phyloP scores from a whole-genome alignment of 2,797 vertebrate species.

The Martes flavigula region DNA sequence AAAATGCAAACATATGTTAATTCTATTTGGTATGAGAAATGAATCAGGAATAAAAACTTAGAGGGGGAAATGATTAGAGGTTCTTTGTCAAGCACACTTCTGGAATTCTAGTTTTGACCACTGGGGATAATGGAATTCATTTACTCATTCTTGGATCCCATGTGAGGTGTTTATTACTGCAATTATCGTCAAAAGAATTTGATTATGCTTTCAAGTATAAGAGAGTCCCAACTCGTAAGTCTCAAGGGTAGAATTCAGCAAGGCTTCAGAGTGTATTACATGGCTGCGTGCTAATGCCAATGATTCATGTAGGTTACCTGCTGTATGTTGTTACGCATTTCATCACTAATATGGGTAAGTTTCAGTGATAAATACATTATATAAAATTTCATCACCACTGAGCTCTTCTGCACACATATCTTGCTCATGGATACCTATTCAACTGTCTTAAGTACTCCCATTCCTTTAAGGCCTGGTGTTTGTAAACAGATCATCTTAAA shows the following conservation, averaged over 20 bases:
- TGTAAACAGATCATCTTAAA: slow-evolving; percentile 29
- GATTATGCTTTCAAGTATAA: slow-evolving; percentile 25
- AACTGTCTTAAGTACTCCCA: slow-evolving; percentile 3
- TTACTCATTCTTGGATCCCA: neutral
- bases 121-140: neutral
- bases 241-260: neutral
- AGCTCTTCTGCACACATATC: neutral
- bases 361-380: slow-evolving; percentile 14
- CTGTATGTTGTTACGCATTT: neutral
- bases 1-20: slow-evolving; percentile 17
- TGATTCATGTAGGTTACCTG: neutral
- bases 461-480: slow-evolving; percentile 1
- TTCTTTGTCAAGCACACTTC: neutral
- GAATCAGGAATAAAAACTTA: slow-evolving; percentile 26
- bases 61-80: neutral
- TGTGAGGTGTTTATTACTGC: neutral
- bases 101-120: slow-evolving; percentile 42
- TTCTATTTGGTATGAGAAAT: neutral
- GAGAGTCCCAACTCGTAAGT: neutral
- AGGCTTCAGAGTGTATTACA: neutral
- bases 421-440: neutral
- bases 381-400: neutral
- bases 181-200: neutral
- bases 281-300: neutral
- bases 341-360: slow-evolving; percentile 30